These are phyloP conservation scores for Crematogaster levior DNA, from an alignment of 2,888 invertebrate genomes.

Conservation along the genomic window DNA sequence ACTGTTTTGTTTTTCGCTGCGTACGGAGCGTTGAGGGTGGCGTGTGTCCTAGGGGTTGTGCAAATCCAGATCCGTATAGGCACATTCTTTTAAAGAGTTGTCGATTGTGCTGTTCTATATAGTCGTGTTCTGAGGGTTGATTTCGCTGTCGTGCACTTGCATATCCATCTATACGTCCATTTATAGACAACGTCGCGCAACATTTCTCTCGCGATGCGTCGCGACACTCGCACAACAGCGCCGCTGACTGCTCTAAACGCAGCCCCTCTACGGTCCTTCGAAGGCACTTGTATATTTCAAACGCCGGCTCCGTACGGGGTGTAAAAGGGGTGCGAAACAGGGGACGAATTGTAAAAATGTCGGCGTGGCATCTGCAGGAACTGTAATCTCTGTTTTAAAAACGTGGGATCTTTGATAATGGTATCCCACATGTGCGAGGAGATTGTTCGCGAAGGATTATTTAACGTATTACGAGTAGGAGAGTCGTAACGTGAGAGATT, in stretches of 20 bases:
- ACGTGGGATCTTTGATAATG: slow-evolving; percentile 65
- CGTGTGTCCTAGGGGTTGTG: slow-evolving; percentile 75
- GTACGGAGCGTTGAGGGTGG: slow-evolving; percentile 65
- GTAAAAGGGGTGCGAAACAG: slow-evolving; percentile 71
- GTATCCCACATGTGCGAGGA: slow-evolving; percentile 41
- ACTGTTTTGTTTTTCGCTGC: slow-evolving; percentile 82
- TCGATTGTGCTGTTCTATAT: slow-evolving; percentile 84
- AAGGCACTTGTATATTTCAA: slow-evolving; percentile 72
- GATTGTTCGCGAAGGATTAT: slow-evolving; percentile 59
- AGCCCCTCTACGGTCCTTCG: slow-evolving; percentile 33
- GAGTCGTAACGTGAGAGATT: neutral
- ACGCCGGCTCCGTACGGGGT: slow-evolving; percentile 58
- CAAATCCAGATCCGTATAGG: slow-evolving; percentile 79
- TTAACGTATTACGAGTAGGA: slow-evolving; percentile 59
- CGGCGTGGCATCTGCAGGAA: slow-evolving; percentile 59
- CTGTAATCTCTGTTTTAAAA: slow-evolving; percentile 70
- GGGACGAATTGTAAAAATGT: slow-evolving; percentile 71
- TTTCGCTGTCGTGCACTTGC: slow-evolving; percentile 70
- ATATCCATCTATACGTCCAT: slow-evolving; percentile 66
- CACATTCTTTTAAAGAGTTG: slow-evolving; percentile 83
- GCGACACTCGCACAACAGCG: slow-evolving; percentile 76
- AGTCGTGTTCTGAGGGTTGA: slow-evolving; percentile 81
- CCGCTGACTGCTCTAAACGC: slow-evolving; percentile 75
- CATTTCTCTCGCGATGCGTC: slow-evolving; percentile 36
- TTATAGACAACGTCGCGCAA: slow-evolving; percentile 63